A percentile compares a stretch with the other conserved stretches of the same genome.
These are phyloP conservation scores for Coleophora deauratella DNA, from an alignment of 2,888 invertebrate genomes.

Conservation along the genomic window DNA sequence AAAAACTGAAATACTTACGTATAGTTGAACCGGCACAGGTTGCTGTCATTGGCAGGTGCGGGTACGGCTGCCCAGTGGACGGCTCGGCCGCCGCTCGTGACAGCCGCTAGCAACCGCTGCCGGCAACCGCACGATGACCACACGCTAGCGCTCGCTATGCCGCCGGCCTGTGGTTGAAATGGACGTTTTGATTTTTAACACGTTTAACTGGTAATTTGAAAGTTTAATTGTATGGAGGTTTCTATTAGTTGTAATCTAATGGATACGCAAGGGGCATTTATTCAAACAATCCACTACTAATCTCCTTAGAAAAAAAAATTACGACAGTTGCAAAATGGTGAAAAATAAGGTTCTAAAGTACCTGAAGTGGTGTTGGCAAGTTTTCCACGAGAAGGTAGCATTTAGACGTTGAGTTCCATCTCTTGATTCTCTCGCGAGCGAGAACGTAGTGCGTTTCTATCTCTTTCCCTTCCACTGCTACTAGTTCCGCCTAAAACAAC, in stretches of 20 bases:
- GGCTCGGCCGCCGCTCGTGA: slow-evolving; percentile 77
- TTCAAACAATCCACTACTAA: too few relatives aligned
- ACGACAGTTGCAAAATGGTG: too few relatives aligned
- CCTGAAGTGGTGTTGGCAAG: slow-evolving; percentile 77
- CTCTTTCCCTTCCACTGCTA: slow-evolving; percentile 80
- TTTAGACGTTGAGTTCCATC: slow-evolving; percentile 80
- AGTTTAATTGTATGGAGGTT: too few relatives aligned
- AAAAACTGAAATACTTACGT: slow-evolving; percentile 37
- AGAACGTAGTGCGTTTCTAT: slow-evolving; percentile 81
- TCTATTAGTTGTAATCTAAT: too few relatives aligned
- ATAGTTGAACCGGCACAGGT: slow-evolving; percentile 60
- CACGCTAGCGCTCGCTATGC: slow-evolving; percentile 76
- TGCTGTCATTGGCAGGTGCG: slow-evolving; percentile 62
- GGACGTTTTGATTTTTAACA: not conserved
- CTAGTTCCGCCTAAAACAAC: slow-evolving; percentile 76
- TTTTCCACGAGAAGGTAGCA: slow-evolving; percentile 79
- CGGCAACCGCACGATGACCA: slow-evolving; percentile 80
- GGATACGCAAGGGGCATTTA: too few relatives aligned
- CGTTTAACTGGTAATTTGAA: too few relatives aligned
- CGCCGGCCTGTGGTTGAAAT: slow-evolving; percentile 66
- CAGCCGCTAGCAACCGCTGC: slow-evolving; percentile 75
- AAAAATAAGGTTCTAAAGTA: too few relatives aligned
- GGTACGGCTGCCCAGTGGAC: slow-evolving; percentile 78
- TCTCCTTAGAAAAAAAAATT: too few relatives aligned
- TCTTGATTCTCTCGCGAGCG: slow-evolving; percentile 76